Evolutionary conservation across 2,113 vertebrate species (phyloP).

Genomic region (Semnornis frantzii): DNA sequence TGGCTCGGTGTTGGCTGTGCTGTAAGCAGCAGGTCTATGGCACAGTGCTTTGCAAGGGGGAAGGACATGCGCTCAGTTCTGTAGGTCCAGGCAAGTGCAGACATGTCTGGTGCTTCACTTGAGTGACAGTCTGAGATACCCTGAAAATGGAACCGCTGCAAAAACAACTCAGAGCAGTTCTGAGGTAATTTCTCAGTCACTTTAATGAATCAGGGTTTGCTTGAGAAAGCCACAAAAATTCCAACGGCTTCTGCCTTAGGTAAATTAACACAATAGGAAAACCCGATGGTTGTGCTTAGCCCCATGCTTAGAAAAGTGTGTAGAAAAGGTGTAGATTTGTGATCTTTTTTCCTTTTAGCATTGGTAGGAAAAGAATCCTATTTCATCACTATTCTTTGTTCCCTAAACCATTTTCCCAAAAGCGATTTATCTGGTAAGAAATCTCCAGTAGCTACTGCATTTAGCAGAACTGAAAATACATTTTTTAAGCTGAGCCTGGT

Average conservation of each 20-base stretch:
- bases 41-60: background rate
- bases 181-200: background rate
- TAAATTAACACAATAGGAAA: background rate
- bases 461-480: conserved; percentile 12
- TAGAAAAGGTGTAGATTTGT: background rate
- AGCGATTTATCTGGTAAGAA: background rate
- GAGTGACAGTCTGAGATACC: background rate
- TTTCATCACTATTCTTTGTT: background rate
- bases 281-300: background rate
- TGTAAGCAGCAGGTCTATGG: background rate
- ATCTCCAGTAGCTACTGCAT: background rate
- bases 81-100: background rate
- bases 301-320: background rate
- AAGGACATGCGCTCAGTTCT: background rate
- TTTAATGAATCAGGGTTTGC: background rate
- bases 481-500: background rate
- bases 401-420: background rate
- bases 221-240: background rate
- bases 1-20: background rate
- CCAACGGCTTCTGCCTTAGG: background rate
- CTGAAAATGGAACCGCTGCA: background rate
- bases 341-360: background rate
- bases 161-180: background rate
- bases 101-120: conserved; percentile 16
- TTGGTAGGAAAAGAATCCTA: background rate